phyloP scores from a whole-genome alignment of 2,113 vertebrate species.

The Ceyx margarethae region DNA sequence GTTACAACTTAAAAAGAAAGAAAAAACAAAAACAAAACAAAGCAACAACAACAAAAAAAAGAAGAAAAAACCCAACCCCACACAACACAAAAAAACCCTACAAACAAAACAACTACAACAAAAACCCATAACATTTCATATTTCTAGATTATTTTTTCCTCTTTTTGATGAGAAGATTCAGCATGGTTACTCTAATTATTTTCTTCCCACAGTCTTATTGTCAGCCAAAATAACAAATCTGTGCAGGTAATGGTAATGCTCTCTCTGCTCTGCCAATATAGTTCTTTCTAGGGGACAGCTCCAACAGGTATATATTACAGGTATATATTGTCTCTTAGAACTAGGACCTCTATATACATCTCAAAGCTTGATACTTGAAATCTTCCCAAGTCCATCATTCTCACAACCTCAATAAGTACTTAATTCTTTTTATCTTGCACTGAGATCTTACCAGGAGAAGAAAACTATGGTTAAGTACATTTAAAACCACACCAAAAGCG shows the following conservation, averaged over 20 bases:
- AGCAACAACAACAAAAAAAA: neutral
- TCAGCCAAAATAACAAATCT: slow-evolving; percentile 38
- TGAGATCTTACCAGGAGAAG: neutral
- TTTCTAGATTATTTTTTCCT: neutral
- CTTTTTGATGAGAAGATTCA: slow-evolving; percentile 24
- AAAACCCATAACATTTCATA: neutral
- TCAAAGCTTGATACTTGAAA: neutral
- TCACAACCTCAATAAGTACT: neutral
- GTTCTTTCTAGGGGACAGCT: neutral
- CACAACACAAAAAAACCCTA: neutral
- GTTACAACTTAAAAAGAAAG: neutral
- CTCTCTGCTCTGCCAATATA: neutral
- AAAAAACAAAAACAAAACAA: neutral
- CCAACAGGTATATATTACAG: neutral
- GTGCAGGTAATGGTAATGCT: neutral
- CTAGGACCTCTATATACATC: neutral
- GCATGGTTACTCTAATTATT: slow-evolving; percentile 48
- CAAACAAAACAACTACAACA: neutral
- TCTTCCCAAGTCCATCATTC: neutral
- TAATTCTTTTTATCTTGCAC: neutral
- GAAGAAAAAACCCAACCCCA: too few species aligned
- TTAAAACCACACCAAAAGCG: neutral
- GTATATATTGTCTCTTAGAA: neutral
- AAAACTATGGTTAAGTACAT: neutral
- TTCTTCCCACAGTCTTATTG: slow-evolving; percentile 27